phyloP scores from a whole-genome alignment of 2,797 vertebrate species.

The Brachyrhaphis roseni region DNA sequence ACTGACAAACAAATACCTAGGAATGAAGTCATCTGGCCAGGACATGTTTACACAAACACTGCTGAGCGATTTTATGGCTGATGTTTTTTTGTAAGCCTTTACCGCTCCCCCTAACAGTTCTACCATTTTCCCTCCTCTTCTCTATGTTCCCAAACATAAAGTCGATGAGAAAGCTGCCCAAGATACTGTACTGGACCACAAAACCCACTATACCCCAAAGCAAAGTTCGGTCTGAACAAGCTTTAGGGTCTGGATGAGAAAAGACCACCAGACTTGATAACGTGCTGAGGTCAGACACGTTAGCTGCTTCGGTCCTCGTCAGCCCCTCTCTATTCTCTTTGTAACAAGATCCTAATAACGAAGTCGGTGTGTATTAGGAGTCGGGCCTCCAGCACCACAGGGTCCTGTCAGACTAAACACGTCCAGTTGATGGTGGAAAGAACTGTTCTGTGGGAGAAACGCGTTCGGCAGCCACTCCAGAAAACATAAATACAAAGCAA shows the following conservation, averaged over 20 bases:
- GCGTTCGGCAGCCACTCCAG: conserved; percentile 73
- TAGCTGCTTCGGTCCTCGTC: conserved; percentile 65
- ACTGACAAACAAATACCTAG: conserved; percentile 83
- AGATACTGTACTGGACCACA: conserved; percentile 60
- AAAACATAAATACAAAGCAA: conserved; percentile 84
- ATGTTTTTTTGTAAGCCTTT: conserved; percentile 71
- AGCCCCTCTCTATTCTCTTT: conserved; percentile 54
- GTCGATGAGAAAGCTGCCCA: conserved; percentile 66
- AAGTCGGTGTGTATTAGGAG: conserved; percentile 74
- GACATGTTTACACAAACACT: conserved; percentile 81
- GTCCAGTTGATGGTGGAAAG: conserved; percentile 84
- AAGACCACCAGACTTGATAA: conserved; percentile 80
- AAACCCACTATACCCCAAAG: conserved; percentile 66
- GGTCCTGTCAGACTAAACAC: conserved; percentile 92
- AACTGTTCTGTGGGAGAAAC: conserved; percentile 81
- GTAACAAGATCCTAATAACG: conserved; percentile 78
- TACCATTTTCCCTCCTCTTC: conserved; percentile 30
- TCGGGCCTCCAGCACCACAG: conserved; percentile 73
- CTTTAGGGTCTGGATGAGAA: conserved; percentile 53
- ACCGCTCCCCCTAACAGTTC: conserved; percentile 56
- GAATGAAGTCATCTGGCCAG: conserved; percentile 76
- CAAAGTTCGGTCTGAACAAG: conserved; percentile 55
- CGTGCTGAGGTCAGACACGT: conserved; percentile 70
- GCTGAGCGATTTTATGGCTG: conserved; percentile 78
- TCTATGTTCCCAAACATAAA: conserved; percentile 71